Evolutionary conservation across 1,140 invertebrate species (phyloP), one percentile per base, ranked within the genome.

Genomic region (Hylaeus anthracinus): DNA sequence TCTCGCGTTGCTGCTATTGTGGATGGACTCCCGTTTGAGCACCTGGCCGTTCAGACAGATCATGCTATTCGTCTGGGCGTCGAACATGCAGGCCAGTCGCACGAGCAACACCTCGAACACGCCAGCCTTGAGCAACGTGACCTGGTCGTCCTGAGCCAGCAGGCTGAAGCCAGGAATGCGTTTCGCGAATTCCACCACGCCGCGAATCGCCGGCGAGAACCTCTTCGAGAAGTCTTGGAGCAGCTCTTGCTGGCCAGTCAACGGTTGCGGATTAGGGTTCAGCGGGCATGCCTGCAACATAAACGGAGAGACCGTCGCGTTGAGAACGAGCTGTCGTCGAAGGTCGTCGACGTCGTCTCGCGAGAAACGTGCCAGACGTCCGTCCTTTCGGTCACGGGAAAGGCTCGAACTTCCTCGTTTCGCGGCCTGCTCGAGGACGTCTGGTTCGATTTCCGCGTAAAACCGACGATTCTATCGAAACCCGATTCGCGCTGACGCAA

Each of bases 151-250:
- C 93, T 99, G 98, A 39, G 98, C 96, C 70, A 99, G 95, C 75
- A 98, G 94, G 84, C 97, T 96, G 94, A 99, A 99, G 72, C 98
- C 98, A 79, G 99, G 98, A 86, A 99, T 98, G 84, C 98, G 96
- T 91, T 99, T 99, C 85, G 98, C 98, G 92, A 99, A 99, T 91
- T 99, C 98, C 64, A 99, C 98, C 3, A 99, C 98, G 67, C 98
- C 98, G 87, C 98, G 97, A 88, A 99, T 99, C 56, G 98, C 98
- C 80, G 98, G 98, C 26, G 98, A 98, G 93, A 99, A 98, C 89
- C 98, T 95, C 93, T 98, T 97, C 67, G 97, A 98, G 92, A 98
- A 98, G 89, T 98, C 97, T 92, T 98, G 97, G 10, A 96, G 91
- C 48, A 96, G 90, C 91, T 98, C 96, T 85, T 97, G 97, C 89